These are phyloP conservation scores for Cebuella pygmaea DNA, from an alignment of 2,797 vertebrate species.

Conservation along the genomic window DNA sequence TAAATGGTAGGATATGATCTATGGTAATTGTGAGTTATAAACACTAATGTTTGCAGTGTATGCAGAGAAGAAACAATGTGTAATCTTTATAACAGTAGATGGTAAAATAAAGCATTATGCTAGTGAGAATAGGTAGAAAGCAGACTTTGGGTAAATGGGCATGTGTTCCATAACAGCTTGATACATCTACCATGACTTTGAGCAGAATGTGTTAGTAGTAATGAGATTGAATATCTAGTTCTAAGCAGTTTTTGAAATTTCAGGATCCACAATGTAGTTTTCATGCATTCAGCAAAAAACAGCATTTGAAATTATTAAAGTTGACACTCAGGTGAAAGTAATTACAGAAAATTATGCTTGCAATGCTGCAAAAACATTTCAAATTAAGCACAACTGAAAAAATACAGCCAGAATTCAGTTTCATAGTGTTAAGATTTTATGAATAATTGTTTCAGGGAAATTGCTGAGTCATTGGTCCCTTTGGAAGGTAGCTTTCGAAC, in stretches of 20 bases:
- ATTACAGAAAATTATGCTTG: background rate
- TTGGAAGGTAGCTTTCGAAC: too few relatives aligned
- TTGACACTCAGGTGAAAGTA: background rate
- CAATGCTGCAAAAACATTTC: background rate
- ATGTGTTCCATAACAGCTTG: background rate
- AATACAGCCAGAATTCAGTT: background rate
- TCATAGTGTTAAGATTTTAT: background rate
- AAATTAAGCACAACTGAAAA: background rate
- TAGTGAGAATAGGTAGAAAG: background rate
- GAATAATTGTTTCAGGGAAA: background rate
- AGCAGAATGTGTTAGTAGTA: background rate
- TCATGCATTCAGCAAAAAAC: background rate
- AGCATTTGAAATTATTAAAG: background rate
- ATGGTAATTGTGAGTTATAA: background rate
- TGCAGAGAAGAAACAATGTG: background rate
- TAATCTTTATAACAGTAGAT: background rate
- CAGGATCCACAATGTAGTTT: background rate
- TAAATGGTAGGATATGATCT: background rate
- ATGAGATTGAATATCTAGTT: background rate
- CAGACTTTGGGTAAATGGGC: background rate
- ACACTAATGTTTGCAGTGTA: background rate
- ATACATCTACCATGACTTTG: background rate
- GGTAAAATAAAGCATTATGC: background rate
- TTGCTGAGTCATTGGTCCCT: too few relatives aligned
- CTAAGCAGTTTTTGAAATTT: rapidly evolving